Percentiles rank a stretch among this genome's conserved stretches.
These are phyloP conservation scores for Sinotaia quadrata DNA, from an alignment of 2,888 invertebrate species.

Conservation along the genomic window DNA sequence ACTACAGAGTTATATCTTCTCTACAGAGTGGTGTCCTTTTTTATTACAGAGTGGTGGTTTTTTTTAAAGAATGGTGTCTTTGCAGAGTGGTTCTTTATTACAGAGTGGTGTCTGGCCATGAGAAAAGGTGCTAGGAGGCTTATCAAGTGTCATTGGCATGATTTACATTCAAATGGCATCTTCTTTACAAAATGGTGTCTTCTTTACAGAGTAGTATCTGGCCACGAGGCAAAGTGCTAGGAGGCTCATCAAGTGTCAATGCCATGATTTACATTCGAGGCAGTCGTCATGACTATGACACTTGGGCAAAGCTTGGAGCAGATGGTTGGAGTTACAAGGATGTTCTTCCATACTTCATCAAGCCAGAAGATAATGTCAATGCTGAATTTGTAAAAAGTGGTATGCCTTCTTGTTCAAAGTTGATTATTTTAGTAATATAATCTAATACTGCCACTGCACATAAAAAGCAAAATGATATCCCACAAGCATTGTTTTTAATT, in stretches of 20 bases:
- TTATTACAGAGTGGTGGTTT: no score
- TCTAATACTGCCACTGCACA: background rate
- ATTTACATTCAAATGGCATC: conserved; percentile 88
- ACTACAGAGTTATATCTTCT: no score
- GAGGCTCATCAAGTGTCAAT: conserved; percentile 89
- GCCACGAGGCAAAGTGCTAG: conserved; percentile 92
- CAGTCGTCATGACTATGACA: conserved; percentile 85
- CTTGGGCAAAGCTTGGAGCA: conserved; percentile 89
- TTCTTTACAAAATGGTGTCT: no score
- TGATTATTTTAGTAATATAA: no score
- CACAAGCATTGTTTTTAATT: no score
- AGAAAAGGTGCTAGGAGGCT: conserved; percentile 91
- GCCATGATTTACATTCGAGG: conserved; percentile 94
- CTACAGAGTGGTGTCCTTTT: no score
- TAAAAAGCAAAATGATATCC: no score
- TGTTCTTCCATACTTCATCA: conserved; percentile 77
- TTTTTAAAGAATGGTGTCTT: no score
- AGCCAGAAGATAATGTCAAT: conserved; percentile 72
- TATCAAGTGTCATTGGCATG: conserved; percentile 91
- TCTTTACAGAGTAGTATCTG: conserved; percentile 81
- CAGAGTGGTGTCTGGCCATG: conserved; percentile 90
- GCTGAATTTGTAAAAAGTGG: conserved; percentile 23
- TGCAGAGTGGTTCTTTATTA: no score
- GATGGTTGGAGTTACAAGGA: conserved; percentile 90
- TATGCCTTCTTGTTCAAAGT: no score